Evolutionary conservation across 2,888 invertebrate species (phyloP).

Genomic region (Rotaria sp.): DNA sequence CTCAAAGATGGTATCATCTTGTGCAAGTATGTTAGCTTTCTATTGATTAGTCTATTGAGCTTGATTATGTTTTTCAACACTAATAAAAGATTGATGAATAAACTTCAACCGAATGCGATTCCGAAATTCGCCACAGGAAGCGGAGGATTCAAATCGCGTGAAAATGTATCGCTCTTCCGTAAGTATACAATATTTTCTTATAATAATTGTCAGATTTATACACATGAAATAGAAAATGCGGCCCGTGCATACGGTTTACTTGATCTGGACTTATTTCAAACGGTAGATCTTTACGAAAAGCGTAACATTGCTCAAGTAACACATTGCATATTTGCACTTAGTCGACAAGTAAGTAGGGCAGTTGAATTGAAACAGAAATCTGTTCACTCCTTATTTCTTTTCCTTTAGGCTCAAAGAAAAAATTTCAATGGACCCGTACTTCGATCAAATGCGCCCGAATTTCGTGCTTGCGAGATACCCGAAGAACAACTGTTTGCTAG

Average conservation of each 20-base stretch:
- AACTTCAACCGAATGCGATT: constrained; percentile 81
- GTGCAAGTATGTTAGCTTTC: constrained; percentile 63
- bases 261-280: constrained; percentile 96
- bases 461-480: constrained; percentile 80
- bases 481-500: constrained; percentile 79
- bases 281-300: constrained; percentile 92
- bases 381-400: neutral
- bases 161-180: constrained; percentile 77
- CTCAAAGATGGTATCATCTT: constrained; percentile 80
- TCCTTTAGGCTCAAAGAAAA: constrained; percentile 37
- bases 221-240: constrained; percentile 56
- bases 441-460: constrained; percentile 81
- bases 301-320: constrained; percentile 95
- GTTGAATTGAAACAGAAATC: neutral
- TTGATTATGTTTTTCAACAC: neutral
- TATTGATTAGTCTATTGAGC: neutral
- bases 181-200: neutral
- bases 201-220: neutral
- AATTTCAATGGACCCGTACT: constrained; percentile 74
- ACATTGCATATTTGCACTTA: constrained; percentile 80
- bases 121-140: constrained; percentile 94
- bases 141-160: constrained; percentile 91
- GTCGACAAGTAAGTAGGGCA: constrained; percentile 65
- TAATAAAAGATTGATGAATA: constrained; percentile 70
- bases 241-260: constrained; percentile 90